Evolutionary conservation across 2,888 invertebrate genomes (phyloP).

Genomic region (Synanthedon tipuliformis): DNA sequence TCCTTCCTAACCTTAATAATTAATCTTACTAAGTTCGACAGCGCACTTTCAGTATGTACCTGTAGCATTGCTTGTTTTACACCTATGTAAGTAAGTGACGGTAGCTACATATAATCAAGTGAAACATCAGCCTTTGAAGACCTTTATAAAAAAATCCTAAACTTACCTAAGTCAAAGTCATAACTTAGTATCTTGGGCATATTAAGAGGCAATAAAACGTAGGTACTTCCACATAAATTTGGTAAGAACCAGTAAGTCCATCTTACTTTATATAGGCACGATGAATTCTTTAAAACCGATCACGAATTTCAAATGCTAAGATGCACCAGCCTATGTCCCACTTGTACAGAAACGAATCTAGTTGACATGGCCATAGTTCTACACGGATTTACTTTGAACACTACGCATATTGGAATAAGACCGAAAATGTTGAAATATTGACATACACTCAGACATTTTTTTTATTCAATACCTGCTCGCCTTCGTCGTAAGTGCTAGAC

Average conservation of each 20-base stretch:
- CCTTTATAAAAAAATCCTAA: too few relatives aligned
- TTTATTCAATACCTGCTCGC: conserved; percentile 16
- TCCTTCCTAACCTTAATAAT: too few relatives aligned
- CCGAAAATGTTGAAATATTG: not conserved
- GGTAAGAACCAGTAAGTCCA: not conserved
- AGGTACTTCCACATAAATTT: not conserved
- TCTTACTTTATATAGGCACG: not conserved
- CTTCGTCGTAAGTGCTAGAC: conserved; percentile 13
- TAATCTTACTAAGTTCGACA: too few relatives aligned
- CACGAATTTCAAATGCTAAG: conserved; percentile 9
- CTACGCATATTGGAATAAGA: conserved; percentile 15
- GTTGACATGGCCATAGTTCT: not conserved
- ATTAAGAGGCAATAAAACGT: not conserved
- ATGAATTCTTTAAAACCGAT: not conserved
- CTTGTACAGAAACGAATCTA: conserved; percentile 13
- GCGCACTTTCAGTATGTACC: too few relatives aligned
- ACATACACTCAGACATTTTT: not conserved
- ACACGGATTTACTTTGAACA: not conserved
- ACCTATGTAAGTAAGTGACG: too few relatives aligned
- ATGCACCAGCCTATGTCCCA: conserved; percentile 20
- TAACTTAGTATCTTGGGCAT: not conserved
- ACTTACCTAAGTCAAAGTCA: too few relatives aligned
- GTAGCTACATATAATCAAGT: too few relatives aligned
- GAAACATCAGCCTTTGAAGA: too few relatives aligned
- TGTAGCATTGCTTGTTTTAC: too few relatives aligned